Conservation (phyloP, 2,888 invertebrate genomes). For the Sinhomidia bicolor region DNA sequence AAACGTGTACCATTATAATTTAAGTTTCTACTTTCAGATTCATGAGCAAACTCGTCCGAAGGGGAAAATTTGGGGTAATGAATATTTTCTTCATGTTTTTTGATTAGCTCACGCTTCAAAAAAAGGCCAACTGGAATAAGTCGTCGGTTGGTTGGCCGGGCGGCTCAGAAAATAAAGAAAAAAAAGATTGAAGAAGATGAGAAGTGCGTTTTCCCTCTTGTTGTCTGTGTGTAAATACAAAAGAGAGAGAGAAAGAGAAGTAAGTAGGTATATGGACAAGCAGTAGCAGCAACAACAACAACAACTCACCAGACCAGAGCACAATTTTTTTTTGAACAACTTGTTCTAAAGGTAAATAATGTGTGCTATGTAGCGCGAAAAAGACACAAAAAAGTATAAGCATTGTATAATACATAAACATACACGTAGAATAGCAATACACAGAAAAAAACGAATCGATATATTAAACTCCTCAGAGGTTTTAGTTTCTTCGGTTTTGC, state of each 20-base stretch:
- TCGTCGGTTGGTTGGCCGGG: no score
- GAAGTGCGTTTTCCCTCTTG: neutral
- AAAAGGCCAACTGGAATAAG: constrained; percentile 55
- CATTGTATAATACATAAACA: neutral
- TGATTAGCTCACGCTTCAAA: constrained; percentile 66
- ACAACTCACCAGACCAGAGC: no score
- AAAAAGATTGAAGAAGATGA: neutral
- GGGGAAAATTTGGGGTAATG: constrained; percentile 70
- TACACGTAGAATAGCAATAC: no score
- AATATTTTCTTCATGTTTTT: constrained; percentile 71
- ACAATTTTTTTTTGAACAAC: no score
- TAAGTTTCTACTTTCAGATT: constrained; percentile 66
- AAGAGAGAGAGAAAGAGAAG: no score
- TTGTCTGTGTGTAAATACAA: no score
- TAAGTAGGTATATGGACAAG: no score
- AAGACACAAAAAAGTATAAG: neutral
- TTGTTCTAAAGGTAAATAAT: constrained; percentile 3
- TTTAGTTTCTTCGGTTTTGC: neutral
- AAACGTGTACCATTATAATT: constrained; percentile 61
- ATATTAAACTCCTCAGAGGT: neutral
- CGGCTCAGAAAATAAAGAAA: no score
- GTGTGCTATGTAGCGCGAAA: no score
- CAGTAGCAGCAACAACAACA: no score
- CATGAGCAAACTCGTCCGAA: constrained; percentile 69
- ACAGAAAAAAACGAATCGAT: constrained; percentile 18